Evolutionary conservation across 1,140 invertebrate genomes (phyloP).

Genomic region (Polypedilum pembai): DNA sequence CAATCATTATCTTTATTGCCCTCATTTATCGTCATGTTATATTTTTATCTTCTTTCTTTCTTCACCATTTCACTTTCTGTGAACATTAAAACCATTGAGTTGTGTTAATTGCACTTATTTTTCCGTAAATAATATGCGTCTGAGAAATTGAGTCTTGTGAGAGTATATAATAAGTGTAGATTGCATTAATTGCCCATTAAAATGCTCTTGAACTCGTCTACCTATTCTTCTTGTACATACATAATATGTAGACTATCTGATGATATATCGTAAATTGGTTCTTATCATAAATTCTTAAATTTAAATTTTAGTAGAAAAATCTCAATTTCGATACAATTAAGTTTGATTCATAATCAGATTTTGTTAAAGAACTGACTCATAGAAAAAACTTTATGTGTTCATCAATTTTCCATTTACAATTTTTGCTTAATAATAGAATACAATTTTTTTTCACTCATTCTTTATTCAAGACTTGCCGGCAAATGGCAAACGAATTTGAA

Average conservation of each 20-base stretch:
- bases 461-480: not conserved
- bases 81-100: not conserved
- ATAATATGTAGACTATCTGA: too few relatives aligned
- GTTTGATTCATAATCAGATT: not conserved
- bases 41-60: not conserved
- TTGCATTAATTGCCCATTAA: constrained; percentile 2
- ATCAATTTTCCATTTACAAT: not conserved
- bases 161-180: not conserved
- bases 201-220: constrained; percentile 16
- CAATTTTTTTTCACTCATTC: not conserved
- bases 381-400: not conserved
- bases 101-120: not conserved
- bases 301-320: not conserved
- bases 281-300: not conserved
- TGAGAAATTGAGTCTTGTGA: not conserved
- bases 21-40: not conserved
- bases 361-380: not conserved
- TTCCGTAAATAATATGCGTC: not conserved
- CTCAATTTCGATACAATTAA: not conserved
- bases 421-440: too few relatives aligned
- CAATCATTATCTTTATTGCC: not conserved
- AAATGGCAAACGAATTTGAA: not conserved
- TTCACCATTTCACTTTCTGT: not conserved
- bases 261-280: too few relatives aligned
- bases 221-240: not conserved